These are phyloP conservation scores for Tichodroma muraria DNA, from an alignment of 2,113 vertebrate genomes.

Conservation along the genomic window DNA sequence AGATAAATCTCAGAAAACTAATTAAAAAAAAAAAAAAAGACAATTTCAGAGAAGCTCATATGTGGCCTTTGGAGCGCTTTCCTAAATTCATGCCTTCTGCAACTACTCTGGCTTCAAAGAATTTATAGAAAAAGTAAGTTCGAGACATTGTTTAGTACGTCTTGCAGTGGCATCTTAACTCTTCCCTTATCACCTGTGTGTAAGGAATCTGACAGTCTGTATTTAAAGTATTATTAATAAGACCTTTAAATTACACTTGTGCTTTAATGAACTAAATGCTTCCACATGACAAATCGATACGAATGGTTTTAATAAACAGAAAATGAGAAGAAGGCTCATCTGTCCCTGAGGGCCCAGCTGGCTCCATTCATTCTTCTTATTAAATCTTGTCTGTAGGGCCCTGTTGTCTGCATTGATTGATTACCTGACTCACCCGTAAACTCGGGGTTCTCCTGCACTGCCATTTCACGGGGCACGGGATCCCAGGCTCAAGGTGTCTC, in stretches of 20 bases:
- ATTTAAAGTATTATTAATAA: conserved; percentile 30
- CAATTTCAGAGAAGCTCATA: not conserved
- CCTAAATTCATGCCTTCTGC: not conserved
- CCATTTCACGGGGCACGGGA: not conserved
- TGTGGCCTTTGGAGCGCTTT: not conserved
- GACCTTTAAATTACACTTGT: conserved; percentile 26
- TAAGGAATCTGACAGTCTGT: conserved; percentile 5
- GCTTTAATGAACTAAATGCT: conserved; percentile 19
- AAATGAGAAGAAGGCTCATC: conserved; percentile 25
- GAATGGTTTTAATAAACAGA: conserved; percentile 62
- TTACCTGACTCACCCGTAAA: not conserved
- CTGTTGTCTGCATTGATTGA: not conserved
- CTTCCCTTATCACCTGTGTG: not conserved
- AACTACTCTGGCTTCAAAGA: not conserved
- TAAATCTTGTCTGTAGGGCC: not conserved
- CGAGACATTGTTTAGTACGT: not conserved
- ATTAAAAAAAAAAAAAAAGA: not conserved
- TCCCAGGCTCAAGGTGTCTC: not conserved
- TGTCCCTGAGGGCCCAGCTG: conserved; percentile 22
- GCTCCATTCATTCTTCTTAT: conserved; percentile 6
- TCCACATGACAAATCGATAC: conserved; percentile 46
- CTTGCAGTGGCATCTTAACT: not conserved
- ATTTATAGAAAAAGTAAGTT: not conserved
- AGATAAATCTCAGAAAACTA: not conserved
- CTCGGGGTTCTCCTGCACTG: not conserved